Conservation (phyloP, 2,113 vertebrate genomes). For the Tichodroma muraria region DNA sequence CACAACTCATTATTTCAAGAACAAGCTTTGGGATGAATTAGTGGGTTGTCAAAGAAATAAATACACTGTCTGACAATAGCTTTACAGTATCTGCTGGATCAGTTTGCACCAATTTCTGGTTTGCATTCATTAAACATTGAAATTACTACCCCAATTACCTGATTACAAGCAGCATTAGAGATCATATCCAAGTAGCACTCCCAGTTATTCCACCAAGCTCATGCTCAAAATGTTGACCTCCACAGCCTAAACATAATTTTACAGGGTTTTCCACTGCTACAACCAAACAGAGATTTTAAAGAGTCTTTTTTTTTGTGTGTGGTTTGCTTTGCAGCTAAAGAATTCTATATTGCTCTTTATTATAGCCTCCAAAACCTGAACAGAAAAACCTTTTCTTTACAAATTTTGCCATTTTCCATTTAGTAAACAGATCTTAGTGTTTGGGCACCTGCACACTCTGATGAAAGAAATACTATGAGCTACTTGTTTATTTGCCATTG, state of each 20-base stretch:
- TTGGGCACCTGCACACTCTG: conserved; percentile 50
- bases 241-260: background rate
- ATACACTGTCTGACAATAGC: background rate
- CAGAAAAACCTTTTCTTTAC: background rate
- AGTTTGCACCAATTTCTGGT: background rate
- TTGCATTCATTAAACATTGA: background rate
- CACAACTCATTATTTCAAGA: background rate
- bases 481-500: conserved; percentile 44
- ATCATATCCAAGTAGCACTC: background rate
- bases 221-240: background rate
- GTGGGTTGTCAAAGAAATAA: conserved; percentile 17
- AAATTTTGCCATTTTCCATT: background rate
- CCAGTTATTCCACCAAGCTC: background rate
- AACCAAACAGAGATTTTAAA: background rate
- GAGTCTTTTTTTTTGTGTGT: background rate
- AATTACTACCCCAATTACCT: background rate
- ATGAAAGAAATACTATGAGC: conserved; percentile 2
- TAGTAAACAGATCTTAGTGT: background rate
- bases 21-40: background rate
- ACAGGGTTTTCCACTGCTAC: background rate
- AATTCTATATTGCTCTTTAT: background rate
- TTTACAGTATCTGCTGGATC: background rate
- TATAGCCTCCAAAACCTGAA: background rate
- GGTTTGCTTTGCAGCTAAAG: background rate
- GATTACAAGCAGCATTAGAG: background rate